A percentile compares a stretch with the other conserved stretches of the same genome.
phyloP scores from a whole-genome alignment of 2,113 vertebrate species.

The Larimichthys crocea region DNA sequence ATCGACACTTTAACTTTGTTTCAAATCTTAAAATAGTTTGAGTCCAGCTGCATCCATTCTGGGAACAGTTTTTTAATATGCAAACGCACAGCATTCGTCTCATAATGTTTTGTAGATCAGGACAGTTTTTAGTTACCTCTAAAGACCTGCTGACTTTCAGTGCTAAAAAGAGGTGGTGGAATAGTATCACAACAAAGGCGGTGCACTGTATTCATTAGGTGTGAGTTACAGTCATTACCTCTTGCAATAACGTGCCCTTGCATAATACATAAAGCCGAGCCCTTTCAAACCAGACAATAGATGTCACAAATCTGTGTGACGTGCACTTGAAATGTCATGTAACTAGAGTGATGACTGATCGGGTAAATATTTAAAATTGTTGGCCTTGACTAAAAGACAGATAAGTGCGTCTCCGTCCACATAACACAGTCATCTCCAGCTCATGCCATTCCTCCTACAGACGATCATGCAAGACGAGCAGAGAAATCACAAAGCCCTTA shows the following conservation, averaged over 20 bases:
- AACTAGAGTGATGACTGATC: not conserved
- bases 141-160: not conserved
- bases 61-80: not conserved
- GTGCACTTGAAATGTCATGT: not conserved
- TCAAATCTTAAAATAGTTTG: not conserved
- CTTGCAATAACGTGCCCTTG: slow-evolving; percentile 3
- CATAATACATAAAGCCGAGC: slow-evolving; percentile 4
- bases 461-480: slow-evolving; percentile 56
- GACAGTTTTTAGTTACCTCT: not conserved
- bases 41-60: not conserved
- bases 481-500: slow-evolving; percentile 72
- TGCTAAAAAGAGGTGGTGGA: not conserved
- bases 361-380: too few species aligned
- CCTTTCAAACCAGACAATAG: not conserved
- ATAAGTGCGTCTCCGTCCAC: not conserved
- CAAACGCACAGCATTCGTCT: not conserved
- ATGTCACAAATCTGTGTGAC: not conserved
- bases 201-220: not conserved
- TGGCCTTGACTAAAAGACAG: too few species aligned
- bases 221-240: slow-evolving; percentile 6
- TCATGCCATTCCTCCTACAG: slow-evolving; percentile 40
- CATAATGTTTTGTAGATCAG: not conserved
- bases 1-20: not conserved
- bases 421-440: slow-evolving; percentile 21
- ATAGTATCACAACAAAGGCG: not conserved